Conservation (phyloP, 2,888 invertebrate species). For the Malacosoma neustria region DNA sequence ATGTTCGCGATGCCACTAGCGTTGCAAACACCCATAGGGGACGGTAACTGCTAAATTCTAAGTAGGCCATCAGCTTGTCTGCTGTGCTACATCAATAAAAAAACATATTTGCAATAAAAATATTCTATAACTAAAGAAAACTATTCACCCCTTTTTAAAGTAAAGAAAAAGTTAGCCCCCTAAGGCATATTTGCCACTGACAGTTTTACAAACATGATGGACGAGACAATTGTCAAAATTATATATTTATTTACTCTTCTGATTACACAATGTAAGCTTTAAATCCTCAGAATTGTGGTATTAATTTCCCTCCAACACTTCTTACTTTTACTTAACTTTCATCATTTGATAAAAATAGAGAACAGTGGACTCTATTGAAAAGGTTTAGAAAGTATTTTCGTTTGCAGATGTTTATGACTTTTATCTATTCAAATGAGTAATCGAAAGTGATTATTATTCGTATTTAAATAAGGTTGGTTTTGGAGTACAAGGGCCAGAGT, state of each 20-base stretch:
- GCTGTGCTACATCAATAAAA: too few species aligned
- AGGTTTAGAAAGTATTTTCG: constrained; percentile 26
- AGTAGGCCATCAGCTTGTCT: too few species aligned
- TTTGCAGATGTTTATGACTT: constrained; percentile 17
- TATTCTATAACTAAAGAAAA: not conserved
- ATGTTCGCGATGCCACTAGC: too few species aligned
- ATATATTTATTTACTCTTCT: constrained; percentile 61
- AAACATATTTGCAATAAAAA: too few species aligned
- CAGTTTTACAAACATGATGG: constrained; percentile 39
- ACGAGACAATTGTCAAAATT: constrained; percentile 34
- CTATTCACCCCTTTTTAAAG: not conserved
- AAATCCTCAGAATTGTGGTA: constrained; percentile 72
- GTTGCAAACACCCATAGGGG: too few species aligned
- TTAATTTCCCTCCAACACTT: constrained; percentile 72
- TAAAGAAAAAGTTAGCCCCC: not conserved
- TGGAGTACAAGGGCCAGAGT: constrained; percentile 15
- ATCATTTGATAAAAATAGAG: constrained; percentile 7
- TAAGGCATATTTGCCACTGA: constrained; percentile 45
- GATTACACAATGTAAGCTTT: constrained; percentile 66
- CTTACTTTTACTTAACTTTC: constrained; percentile 56
- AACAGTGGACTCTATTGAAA: constrained; percentile 20
- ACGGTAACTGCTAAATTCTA: too few species aligned
- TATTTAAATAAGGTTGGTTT: constrained; percentile 12
- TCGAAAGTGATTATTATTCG: constrained; percentile 10
- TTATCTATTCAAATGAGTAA: constrained; percentile 4